Evolutionary conservation across 2,797 vertebrate species (phyloP).

Genomic region (Gorsachius magnificus): DNA sequence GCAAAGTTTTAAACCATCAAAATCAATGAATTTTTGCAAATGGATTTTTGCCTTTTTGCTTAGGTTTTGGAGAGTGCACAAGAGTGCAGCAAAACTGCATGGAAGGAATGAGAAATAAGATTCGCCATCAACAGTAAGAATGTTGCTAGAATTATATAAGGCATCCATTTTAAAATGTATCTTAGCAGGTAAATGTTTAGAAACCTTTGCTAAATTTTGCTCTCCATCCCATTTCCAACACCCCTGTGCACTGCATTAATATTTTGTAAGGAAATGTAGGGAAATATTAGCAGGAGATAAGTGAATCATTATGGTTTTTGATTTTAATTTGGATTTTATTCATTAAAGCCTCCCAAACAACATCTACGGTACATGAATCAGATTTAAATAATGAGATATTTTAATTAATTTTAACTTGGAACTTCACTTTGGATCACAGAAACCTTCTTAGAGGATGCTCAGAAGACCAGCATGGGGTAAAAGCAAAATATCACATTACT

Average conservation of each 20-base stretch:
- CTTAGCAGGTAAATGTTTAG: background rate
- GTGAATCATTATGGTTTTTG: background rate
- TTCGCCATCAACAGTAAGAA: background rate
- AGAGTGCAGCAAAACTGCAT: background rate
- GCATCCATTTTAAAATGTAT: background rate
- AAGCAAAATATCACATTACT: conserved; percentile 12
- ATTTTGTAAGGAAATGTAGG: background rate
- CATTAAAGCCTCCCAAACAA: conserved; percentile 8
- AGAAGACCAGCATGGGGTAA: conserved; percentile 30
- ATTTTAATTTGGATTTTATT: conserved; percentile 6
- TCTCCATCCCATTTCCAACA: background rate
- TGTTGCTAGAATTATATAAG: background rate
- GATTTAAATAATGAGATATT: conserved; percentile 44
- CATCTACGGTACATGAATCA: background rate
- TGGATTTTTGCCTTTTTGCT: background rate
- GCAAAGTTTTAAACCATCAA: background rate
- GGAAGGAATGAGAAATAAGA: background rate
- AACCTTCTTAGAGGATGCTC: conserved; percentile 22
- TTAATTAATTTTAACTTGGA: conserved; percentile 51
- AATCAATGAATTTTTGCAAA: background rate
- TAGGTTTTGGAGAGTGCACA: background rate
- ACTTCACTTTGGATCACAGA: conserved; percentile 29
- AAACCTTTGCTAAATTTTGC: background rate
- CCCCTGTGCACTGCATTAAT: background rate
- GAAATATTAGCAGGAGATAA: background rate